Conservation (phyloP, 2,797 vertebrate genomes). For the Falco rusticolus region DNA sequence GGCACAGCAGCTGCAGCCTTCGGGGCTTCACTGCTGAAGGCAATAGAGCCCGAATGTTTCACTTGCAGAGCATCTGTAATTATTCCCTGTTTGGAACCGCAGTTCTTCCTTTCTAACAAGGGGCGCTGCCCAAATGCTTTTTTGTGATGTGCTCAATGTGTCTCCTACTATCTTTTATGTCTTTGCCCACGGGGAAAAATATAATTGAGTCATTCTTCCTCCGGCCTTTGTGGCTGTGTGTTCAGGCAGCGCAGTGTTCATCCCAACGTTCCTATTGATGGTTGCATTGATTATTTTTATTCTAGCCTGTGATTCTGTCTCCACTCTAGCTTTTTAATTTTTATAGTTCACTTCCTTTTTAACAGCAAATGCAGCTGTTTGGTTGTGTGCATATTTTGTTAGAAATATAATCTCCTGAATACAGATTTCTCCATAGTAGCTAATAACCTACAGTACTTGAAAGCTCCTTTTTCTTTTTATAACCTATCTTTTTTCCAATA, state of each 20-base stretch:
- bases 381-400: slow-evolving; percentile 1
- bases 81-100: slow-evolving; percentile 11
- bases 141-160: slow-evolving; percentile 44
- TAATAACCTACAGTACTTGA: slow-evolving; percentile 40
- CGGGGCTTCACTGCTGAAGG: background rate
- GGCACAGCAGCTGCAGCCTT: background rate
- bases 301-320: slow-evolving; percentile 28
- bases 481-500: slow-evolving; percentile 47
- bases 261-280: slow-evolving; percentile 60
- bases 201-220: slow-evolving; percentile 71
- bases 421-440: slow-evolving; percentile 36
- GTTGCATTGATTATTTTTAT: slow-evolving; percentile 72
- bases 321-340: slow-evolving; percentile 49
- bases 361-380: slow-evolving; percentile 23
- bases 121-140: slow-evolving; percentile 47
- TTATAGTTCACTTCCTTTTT: slow-evolving; percentile 52
- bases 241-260: slow-evolving; percentile 60
- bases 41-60: background rate
- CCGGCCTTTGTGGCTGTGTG: background rate
- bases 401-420: slow-evolving; percentile 9
- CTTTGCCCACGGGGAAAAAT: slow-evolving; percentile 67
- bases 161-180: slow-evolving; percentile 60
- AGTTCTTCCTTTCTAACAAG: slow-evolving; percentile 53
- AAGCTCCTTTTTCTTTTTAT: slow-evolving; percentile 62
- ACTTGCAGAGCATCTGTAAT: background rate